These are phyloP conservation scores for Drosophila borealis DNA, from an alignment of 2,888 invertebrate genomes.

Conservation along the genomic window DNA sequence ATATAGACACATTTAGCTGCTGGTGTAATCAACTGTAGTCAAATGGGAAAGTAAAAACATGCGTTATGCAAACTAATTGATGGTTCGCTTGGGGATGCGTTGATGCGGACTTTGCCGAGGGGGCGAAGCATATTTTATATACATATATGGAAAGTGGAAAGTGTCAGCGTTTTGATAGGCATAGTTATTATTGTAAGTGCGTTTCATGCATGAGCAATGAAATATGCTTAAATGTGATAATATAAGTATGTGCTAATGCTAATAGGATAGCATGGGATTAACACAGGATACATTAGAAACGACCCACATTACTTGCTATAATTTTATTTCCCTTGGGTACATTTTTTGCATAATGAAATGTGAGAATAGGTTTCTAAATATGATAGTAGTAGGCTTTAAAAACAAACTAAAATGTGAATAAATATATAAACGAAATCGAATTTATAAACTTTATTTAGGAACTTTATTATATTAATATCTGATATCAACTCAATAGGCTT, in stretches of 20 bases:
- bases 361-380: neutral
- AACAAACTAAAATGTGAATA: neutral
- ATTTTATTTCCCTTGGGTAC: neutral
- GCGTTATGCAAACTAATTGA: conserved; percentile 74
- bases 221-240: conserved; percentile 25
- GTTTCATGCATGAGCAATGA: conserved; percentile 16
- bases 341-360: neutral
- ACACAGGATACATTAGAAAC: neutral
- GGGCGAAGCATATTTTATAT: neutral
- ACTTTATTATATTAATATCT: neutral
- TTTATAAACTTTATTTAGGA: too few species aligned
- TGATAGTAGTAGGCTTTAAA: neutral
- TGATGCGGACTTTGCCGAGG: neutral
- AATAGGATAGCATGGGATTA: conserved; percentile 29
- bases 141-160: conserved; percentile 1
- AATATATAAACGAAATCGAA: too few species aligned
- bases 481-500: neutral
- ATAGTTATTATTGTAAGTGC: conserved; percentile 23
- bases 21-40: conserved; percentile 52
- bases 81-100: conserved; percentile 5
- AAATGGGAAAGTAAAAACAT: conserved; percentile 59
- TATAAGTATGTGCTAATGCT: conserved; percentile 3
- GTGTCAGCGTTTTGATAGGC: conserved; percentile 18
- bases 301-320: neutral
- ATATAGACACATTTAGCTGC: conserved; percentile 13